Conservation (phyloP, 2,113 vertebrate genomes). For the Albula goreensis region DNA sequence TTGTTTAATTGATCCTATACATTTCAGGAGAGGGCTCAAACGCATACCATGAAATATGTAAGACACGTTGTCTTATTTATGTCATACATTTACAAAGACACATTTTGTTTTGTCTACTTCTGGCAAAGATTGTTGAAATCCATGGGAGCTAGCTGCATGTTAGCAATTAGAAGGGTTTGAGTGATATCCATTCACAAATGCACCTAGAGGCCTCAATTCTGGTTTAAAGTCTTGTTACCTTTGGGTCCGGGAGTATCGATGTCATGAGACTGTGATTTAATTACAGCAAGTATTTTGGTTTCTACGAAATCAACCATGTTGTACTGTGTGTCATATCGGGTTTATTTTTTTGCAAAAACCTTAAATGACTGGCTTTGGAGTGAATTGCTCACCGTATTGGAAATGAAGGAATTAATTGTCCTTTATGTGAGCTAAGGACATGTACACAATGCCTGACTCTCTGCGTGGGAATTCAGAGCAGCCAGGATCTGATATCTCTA, state of each 20-base stretch:
- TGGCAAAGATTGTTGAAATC: not conserved
- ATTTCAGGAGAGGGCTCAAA: too few species aligned
- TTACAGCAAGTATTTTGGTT: not conserved
- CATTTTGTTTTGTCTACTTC: not conserved
- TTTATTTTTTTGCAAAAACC: not conserved
- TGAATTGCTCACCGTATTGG: not conserved
- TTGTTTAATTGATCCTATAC: too few species aligned
- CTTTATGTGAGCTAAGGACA: not conserved
- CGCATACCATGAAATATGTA: too few species aligned
- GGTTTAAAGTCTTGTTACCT: not conserved
- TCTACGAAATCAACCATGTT: not conserved
- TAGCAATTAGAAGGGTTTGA: not conserved
- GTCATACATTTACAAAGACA: not conserved
- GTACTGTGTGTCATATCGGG: not conserved
- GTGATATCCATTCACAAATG: not conserved
- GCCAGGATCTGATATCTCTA: not conserved
- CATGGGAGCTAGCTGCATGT: not conserved
- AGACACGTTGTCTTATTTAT: not conserved
- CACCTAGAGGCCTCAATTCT: not conserved
- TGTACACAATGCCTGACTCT: not conserved
- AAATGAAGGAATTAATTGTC: not conserved
- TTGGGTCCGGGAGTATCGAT: not conserved
- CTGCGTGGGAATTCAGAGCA: not conserved
- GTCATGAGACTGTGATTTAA: not conserved
- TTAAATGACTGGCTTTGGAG: not conserved